Evolutionary conservation across 2,888 invertebrate genomes (phyloP).

Genomic region (Coenonympha glycerion): DNA sequence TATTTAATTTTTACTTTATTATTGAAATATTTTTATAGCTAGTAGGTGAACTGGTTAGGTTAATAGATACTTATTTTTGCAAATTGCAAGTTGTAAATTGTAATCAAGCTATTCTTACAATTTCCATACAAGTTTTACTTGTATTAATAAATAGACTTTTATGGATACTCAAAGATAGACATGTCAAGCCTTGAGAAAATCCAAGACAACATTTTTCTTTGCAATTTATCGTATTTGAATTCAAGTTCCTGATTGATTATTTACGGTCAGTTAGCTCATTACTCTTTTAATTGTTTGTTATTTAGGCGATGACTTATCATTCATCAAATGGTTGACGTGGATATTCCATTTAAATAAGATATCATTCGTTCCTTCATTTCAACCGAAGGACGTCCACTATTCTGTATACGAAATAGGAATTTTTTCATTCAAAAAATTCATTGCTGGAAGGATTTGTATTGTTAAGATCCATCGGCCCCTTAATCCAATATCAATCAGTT

Average conservation of each 20-base stretch:
- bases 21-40: slow-evolving; percentile 27
- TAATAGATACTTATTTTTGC: too few species aligned
- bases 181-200: not conserved
- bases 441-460: too few species aligned
- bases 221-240: not conserved
- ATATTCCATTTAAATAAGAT: too few species aligned
- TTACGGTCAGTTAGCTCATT: not conserved
- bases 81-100: slow-evolving; percentile 2
- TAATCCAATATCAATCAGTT: too few species aligned
- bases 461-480: too few species aligned
- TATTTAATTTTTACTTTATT: slow-evolving; percentile 32
- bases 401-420: too few species aligned
- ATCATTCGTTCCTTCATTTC: too few species aligned
- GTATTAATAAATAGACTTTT: not conserved
- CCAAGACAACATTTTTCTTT: not conserved
- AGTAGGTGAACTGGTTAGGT: slow-evolving; percentile 24
- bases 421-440: too few species aligned
- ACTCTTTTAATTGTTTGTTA: not conserved
- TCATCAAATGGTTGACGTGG: too few species aligned
- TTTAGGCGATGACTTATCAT: not conserved
- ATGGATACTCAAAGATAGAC: not conserved
- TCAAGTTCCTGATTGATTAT: not conserved
- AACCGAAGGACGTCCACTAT: too few species aligned
- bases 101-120: slow-evolving; percentile 2
- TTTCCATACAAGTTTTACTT: not conserved